These are phyloP conservation scores for Homarus americanus DNA, from an alignment of 1,140 invertebrate genomes.

Conservation along the genomic window DNA sequence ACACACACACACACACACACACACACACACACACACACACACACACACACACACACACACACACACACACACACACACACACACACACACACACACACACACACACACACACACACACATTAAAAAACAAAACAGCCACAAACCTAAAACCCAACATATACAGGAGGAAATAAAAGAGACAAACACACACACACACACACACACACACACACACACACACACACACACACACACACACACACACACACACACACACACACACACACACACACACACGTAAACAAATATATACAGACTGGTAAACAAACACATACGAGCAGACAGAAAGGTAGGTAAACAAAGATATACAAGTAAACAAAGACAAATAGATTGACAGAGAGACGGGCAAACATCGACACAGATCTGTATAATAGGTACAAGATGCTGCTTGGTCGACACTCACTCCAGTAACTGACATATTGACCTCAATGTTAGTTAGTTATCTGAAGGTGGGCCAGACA, in stretches of 20 bases:
- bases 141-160: too few species aligned
- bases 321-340: too few species aligned
- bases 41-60: conserved; percentile 6
- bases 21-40: neutral
- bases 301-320: neutral
- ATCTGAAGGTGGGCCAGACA: neutral
- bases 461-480: too few species aligned
- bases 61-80: neutral
- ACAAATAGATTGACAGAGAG: too few species aligned
- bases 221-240: neutral
- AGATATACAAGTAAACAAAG: too few species aligned
- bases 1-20: neutral
- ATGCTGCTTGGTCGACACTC: too few species aligned
- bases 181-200: neutral
- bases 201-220: neutral
- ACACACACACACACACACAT: too few species aligned
- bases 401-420: too few species aligned
- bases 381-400: too few species aligned
- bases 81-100: too few species aligned
- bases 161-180: neutral
- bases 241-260: neutral
- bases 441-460: too few species aligned
- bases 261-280: neutral
- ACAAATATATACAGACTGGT: neutral
- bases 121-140: too few species aligned